These are phyloP conservation scores for Dicrostonyx torquatus DNA, from an alignment of 2,797 vertebrate genomes.

Conservation along the genomic window DNA sequence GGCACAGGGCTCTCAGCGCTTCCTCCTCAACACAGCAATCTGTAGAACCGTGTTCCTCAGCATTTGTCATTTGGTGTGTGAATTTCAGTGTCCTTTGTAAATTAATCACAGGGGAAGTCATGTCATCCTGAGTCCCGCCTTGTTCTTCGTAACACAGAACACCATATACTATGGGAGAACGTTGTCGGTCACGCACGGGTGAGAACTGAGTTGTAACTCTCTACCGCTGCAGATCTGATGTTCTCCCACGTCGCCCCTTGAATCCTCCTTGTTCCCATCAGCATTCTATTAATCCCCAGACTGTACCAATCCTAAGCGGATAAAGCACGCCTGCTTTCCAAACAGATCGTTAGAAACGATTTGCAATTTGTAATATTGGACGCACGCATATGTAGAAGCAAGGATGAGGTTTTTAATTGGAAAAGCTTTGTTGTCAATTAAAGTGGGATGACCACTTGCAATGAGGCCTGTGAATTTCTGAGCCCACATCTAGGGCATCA, in stretches of 20 bases:
- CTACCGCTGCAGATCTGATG: not conserved
- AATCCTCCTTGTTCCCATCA: not conserved
- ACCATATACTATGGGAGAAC: not conserved
- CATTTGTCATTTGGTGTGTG: not conserved
- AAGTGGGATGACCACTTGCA: not conserved
- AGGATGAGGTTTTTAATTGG: constrained; percentile 32
- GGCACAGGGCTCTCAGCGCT: not conserved
- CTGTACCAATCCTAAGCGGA: not conserved
- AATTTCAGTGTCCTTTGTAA: not conserved
- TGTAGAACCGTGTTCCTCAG: not conserved
- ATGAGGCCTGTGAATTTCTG: not conserved
- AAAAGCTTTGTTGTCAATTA: constrained; percentile 51
- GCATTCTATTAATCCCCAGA: not conserved
- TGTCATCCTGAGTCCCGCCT: not conserved
- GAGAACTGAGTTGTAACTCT: constrained; percentile 2
- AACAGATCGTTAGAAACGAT: constrained; percentile 14
- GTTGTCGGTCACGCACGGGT: not conserved
- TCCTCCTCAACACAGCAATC: not conserved
- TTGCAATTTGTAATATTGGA: constrained; percentile 42
- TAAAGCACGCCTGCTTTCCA: constrained; percentile 23
- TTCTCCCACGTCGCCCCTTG: not conserved
- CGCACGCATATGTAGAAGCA: not conserved
- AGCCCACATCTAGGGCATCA: not conserved
- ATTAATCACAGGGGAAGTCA: not conserved
- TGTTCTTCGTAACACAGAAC: not conserved